Evolutionary conservation across 2,113 vertebrate species (phyloP).

Genomic region (Neopipo cinnamomea): DNA sequence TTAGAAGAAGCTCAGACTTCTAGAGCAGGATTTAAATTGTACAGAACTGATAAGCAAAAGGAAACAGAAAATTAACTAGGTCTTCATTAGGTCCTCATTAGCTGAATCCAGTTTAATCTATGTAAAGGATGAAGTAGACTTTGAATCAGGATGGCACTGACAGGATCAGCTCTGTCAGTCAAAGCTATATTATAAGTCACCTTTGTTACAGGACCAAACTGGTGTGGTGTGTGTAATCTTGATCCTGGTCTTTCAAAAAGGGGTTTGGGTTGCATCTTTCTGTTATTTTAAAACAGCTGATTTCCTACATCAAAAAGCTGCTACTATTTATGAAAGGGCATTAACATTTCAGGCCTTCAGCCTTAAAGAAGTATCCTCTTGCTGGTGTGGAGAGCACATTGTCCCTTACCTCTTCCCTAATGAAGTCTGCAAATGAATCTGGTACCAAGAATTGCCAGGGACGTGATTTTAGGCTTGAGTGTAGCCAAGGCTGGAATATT

Average conservation of each 20-base stretch:
- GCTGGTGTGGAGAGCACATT: not conserved
- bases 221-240: not conserved
- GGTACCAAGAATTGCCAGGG: not conserved
- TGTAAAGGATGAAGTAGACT: not conserved
- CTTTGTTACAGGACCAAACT: too few species aligned
- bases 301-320: not conserved
- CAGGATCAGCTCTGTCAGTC: not conserved
- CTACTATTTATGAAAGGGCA: not conserved
- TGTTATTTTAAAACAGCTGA: not conserved
- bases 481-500: not conserved
- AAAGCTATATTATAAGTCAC: not conserved
- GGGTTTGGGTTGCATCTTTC: not conserved
- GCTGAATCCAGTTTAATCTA: not conserved
- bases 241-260: rapidly evolving
- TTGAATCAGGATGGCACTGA: not conserved
- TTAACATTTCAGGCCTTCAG: not conserved
- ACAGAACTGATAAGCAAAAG: not conserved
- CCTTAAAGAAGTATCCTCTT: not conserved
- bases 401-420: not conserved
- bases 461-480: not conserved
- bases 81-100: not conserved
- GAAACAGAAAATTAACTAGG: not conserved
- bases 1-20: not conserved
- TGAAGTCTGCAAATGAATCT: not conserved
- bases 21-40: not conserved